Conservation (phyloP, 2,113 vertebrate genomes). For the Scopus umbretta region DNA sequence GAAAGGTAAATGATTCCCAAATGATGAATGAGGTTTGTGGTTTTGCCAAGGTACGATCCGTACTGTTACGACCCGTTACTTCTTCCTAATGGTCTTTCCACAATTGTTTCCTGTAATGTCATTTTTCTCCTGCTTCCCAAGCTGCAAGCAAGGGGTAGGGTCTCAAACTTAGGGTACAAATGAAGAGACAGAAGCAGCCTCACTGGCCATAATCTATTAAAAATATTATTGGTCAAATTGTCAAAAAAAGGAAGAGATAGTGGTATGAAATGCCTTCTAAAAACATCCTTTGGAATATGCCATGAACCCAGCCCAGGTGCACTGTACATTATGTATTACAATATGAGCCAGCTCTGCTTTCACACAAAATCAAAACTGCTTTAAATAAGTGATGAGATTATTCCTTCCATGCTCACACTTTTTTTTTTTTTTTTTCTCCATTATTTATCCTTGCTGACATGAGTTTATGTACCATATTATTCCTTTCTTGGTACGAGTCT, state of each 20-base stretch:
- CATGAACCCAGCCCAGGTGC: background rate
- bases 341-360: background rate
- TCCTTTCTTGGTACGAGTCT: background rate
- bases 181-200: background rate
- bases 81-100: background rate
- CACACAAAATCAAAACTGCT: background rate
- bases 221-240: background rate
- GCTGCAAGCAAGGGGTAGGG: background rate
- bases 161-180: background rate
- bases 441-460: background rate
- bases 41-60: background rate
- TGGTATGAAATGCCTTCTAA: background rate
- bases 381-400: background rate
- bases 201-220: background rate
- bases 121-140: background rate
- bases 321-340: background rate
- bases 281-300: background rate
- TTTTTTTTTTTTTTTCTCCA: background rate
- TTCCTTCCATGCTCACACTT: background rate
- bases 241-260: background rate
- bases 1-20: background rate
- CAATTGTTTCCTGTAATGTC: background rate
- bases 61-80: background rate
- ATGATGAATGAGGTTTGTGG: background rate
- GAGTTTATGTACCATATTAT: background rate